Percentiles rank a stretch among this genome's conserved stretches.
Conservation (phyloP, 2,888 invertebrate genomes). For the Malacosoma neustria region DNA sequence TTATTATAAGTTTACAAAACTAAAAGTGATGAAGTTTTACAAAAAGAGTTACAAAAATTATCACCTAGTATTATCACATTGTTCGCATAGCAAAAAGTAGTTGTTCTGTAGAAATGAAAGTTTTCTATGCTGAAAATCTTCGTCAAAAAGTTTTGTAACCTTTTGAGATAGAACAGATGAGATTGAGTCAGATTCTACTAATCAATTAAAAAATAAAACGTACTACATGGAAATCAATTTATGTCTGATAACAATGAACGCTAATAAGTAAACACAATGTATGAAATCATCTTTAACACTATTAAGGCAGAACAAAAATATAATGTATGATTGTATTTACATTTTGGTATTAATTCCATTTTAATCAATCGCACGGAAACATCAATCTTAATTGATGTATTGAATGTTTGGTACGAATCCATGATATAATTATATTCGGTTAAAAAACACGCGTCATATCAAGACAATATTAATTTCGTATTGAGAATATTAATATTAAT, state of each 20-base stretch:
- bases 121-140: no score
- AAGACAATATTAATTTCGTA: background rate
- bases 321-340: background rate
- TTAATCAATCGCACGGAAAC: background rate
- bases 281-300: background rate
- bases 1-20: no score
- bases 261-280: background rate
- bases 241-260: background rate
- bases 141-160: no score
- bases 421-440: background rate
- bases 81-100: no score
- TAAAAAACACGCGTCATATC: no score
- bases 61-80: no score
- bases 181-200: no score
- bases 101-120: no score
- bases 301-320: constrained; percentile 11
- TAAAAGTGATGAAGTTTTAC: no score
- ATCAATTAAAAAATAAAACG: background rate
- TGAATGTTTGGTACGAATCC: background rate
- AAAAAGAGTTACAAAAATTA: no score
- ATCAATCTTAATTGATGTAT: background rate
- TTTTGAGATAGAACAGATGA: no score
- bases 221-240: background rate
- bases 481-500: background rate
- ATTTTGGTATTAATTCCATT: background rate